Base-by-base conservation (phyloP, 2,888 invertebrate genomes). In the Lobophora halterata region DNA sequence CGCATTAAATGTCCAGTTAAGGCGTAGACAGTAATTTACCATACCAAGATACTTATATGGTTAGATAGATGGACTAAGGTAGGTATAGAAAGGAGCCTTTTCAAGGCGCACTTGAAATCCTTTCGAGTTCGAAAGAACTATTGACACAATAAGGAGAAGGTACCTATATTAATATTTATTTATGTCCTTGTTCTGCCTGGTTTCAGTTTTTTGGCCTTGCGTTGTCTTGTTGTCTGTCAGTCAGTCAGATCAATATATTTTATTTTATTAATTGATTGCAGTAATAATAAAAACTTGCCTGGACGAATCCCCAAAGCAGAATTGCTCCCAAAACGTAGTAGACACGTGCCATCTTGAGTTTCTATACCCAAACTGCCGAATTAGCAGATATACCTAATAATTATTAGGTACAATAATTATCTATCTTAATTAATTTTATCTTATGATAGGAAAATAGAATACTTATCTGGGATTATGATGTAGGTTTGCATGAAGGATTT, bases 291-390 rank as follows among this genome's bases (percentile, higher is more conserved):
- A 3, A 2, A 9, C 7, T 43, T 58, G 71, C 72, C 67, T 68
- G 69, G 14, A 54, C 65, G 23, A 61, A 26, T 36, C 68, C 70
- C 18, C 66, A 24, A 10, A 65, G 21, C 2, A 60, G 38, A 4
- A 72, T 29, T 3, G 65, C 23, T 12, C 60, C 63, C n/a, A 65
- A 39, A 20, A 61, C 28, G 36, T 60, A 36, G 26, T 58, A 50
- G 1, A 44, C 57, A 5, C 30, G 58, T 44, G 50, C 53, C 69
- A 71, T 66, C 41, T 46, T 49, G 28, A 24, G n/a, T 7, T 26
- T 28, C 54, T 7, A 20, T 1, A 5, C 18, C 27, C 35, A 43
- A 18, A 48, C 30, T 44, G 19, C 6, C 1, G 27, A 23, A 29
- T 27, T 19, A 21, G 34, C 25, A 36, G 19, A 33, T 20, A 9